A percentile compares a stretch with the other conserved stretches of the same genome.
Conservation (phyloP, 2,888 invertebrate genomes). For the Gnatocerus cornutus region DNA sequence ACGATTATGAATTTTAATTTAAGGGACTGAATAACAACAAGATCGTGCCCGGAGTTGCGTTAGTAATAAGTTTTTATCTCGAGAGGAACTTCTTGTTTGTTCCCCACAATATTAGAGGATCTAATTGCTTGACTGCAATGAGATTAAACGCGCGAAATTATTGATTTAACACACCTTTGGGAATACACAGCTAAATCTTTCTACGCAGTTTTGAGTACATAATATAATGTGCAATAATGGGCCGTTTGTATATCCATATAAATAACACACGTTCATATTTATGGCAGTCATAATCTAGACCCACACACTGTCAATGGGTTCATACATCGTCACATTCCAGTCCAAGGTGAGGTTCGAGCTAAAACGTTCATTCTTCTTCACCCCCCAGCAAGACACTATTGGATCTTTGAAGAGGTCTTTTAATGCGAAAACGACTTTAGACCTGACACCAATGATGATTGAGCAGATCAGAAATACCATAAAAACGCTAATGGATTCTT, state of each 20-base stretch:
- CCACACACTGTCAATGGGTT: slow-evolving; percentile 60
- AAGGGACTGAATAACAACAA: slow-evolving; percentile 52
- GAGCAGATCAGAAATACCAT: too few species aligned
- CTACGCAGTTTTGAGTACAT: slow-evolving; percentile 10
- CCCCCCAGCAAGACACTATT: too few species aligned
- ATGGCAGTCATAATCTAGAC: slow-evolving; percentile 58
- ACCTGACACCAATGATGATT: too few species aligned
- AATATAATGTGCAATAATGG: slow-evolving; percentile 19
- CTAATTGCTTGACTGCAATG: slow-evolving; percentile 46
- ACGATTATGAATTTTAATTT: slow-evolving; percentile 57
- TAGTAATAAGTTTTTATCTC: slow-evolving; percentile 54
- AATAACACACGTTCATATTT: slow-evolving; percentile 56
- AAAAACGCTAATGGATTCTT: too few species aligned
- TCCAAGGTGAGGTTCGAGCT: slow-evolving; percentile 49
- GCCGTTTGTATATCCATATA: slow-evolving; percentile 12
- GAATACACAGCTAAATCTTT: not conserved
- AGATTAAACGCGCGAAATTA: slow-evolving; percentile 11
- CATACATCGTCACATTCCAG: slow-evolving; percentile 56
- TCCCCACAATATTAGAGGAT: slow-evolving; percentile 35
- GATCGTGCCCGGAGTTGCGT: slow-evolving; percentile 51
- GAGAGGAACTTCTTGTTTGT: slow-evolving; percentile 51
- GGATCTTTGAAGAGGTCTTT: too few species aligned
- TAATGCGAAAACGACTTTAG: too few species aligned
- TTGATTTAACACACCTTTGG: slow-evolving; percentile 2
- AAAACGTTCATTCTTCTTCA: slow-evolving; percentile 16